These are phyloP conservation scores for Muscicapa comitata DNA, from an alignment of 2,797 vertebrate genomes.

Conservation along the genomic window DNA sequence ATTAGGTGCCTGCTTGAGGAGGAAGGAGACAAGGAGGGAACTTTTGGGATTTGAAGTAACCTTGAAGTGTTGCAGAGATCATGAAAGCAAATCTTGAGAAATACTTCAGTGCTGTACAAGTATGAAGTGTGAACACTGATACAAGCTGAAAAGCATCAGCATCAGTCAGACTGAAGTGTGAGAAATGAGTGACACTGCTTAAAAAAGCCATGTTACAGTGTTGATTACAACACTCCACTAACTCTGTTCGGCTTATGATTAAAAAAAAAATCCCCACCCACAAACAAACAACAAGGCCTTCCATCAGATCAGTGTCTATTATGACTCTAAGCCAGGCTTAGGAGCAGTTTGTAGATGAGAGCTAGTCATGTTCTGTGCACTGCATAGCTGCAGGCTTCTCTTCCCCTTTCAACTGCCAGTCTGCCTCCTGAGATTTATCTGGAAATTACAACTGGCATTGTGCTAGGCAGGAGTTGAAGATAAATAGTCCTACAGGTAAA, in stretches of 20 bases:
- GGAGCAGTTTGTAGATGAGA: background rate
- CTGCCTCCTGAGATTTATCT: background rate
- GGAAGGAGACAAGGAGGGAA: background rate
- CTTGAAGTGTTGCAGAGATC: background rate
- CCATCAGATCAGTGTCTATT: background rate
- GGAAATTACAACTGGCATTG: background rate
- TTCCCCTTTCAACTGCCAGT: background rate
- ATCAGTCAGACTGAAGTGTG: background rate
- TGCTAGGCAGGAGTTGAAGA: background rate
- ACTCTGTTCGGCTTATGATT: background rate
- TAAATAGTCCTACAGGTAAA: background rate
- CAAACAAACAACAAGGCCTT: background rate
- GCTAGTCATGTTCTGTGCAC: background rate
- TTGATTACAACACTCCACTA: background rate
- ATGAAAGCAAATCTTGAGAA: background rate
- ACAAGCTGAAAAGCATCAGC: background rate
- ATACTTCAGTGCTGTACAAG: background rate
- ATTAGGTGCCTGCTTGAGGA: background rate
- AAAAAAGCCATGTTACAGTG: rapidly evolving
- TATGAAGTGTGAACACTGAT: background rate
- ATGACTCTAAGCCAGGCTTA: background rate
- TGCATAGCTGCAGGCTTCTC: background rate
- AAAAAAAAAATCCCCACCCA: background rate
- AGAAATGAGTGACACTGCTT: background rate
- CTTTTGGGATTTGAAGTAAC: background rate